Base-by-base conservation (phyloP, 2,888 invertebrate species). In the Pachydiplax longipennis region DNA sequence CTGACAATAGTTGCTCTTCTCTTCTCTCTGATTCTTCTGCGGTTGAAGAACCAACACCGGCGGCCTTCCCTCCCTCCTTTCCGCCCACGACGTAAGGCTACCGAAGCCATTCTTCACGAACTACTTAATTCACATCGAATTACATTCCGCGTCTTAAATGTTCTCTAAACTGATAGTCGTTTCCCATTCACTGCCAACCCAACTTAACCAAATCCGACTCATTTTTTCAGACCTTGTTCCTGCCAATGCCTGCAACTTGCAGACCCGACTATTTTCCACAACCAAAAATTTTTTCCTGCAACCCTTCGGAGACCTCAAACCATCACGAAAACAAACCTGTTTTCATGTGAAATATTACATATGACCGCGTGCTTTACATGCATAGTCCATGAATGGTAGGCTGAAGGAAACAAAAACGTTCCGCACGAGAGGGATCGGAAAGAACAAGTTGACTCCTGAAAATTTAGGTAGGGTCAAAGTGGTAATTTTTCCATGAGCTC, bases 251-350 rank as follows among this genome's bases (percentile, higher is more conserved):
- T n/a, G n/a, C n/a, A 73, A 25, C 53, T 73, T 73, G 65, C 65
- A 65, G 10, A 65, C 65, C 31, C 31, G 73, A 31, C 13, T 8
- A 18, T 73, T 22, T 10, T 73, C 73, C 25, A 13, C 73, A 12
- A 31, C 31, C 73, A 73, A 10, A 12, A 5, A 22, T n/a, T 83
- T 58, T 35, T 35, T 22, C 22, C 35, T 58, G 6, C 87, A 83
- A 53, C 58, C 58, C 37, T 37, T 37, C 61, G 25, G 37, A 87
- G 61, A 53, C n/a, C 18, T 61, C 53, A 61, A 87, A 65, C 61
- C 87, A 61, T 61, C 53, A 61, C 61, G 10, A 61, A 61, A 87
- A 65, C 35, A 87, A 87, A 87, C 87, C 87, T 40, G 87, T 87
- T 83, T 22, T 18, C 37, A 1, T 37, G 58, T 87, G 61, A 87